A percentile compares a stretch with the other conserved stretches of the same genome.
phyloP scores from a whole-genome alignment of 2,113 vertebrate genomes.

The Microcebus ravelobensis region DNA sequence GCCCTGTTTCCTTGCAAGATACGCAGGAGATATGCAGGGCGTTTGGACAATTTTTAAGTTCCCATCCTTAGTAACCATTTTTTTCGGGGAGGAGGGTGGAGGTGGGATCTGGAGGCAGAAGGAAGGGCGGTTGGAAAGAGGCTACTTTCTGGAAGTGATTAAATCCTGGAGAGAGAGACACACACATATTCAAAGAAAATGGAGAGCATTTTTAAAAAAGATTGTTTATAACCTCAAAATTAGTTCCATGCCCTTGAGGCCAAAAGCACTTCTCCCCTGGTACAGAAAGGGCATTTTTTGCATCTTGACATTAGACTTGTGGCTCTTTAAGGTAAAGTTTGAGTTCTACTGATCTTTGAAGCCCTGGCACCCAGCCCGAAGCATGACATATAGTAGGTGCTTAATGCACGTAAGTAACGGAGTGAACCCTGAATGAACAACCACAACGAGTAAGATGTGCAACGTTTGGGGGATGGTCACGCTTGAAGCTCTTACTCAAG shows the following conservation, averaged over 20 bases:
- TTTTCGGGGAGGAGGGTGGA: neutral
- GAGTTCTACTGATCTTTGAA: neutral
- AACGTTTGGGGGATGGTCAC: no score
- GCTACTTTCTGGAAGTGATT: slow-evolving; percentile 1
- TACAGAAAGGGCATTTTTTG: neutral
- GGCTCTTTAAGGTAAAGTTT: neutral
- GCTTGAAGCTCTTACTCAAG: no score
- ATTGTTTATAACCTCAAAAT: neutral
- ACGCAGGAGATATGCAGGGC: neutral
- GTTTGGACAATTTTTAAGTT: neutral
- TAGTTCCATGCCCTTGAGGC: neutral
- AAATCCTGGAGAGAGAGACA: neutral
- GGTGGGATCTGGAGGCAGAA: neutral
- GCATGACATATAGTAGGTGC: neutral
- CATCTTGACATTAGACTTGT: neutral
- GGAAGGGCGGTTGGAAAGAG: neutral
- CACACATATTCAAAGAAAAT: neutral
- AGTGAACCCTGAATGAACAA: neutral
- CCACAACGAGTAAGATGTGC: no score
- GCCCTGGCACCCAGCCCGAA: neutral
- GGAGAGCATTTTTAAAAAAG: neutral
- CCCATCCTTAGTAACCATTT: neutral
- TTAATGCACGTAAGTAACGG: neutral
- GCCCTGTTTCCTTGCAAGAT: neutral
- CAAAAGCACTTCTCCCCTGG: neutral